Percentiles rank a stretch among this genome's conserved stretches.
Evolutionary conservation across 2,797 vertebrate genomes (phyloP).

Genomic region (Delichon dasypus): DNA sequence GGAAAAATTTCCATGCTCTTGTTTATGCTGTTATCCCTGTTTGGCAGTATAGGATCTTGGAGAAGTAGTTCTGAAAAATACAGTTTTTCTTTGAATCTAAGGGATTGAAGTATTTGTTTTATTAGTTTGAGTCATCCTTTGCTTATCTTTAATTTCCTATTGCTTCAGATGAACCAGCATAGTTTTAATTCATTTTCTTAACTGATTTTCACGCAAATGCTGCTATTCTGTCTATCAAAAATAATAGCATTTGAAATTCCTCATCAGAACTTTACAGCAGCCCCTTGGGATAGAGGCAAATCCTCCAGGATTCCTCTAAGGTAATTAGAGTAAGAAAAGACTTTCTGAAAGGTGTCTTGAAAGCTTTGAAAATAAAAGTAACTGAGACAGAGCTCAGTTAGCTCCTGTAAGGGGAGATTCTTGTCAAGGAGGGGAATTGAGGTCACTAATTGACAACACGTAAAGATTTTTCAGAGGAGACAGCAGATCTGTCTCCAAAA

Average conservation of each 20-base stretch:
- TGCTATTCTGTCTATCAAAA: neutral
- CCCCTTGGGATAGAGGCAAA: neutral
- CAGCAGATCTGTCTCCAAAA: neutral
- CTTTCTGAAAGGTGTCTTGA: neutral
- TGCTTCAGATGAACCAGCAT: neutral
- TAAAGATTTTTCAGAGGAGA: neutral
- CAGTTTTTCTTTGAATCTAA: neutral
- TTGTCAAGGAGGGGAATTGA: neutral
- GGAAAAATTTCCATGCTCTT: neutral
- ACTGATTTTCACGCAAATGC: neutral
- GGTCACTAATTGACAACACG: neutral
- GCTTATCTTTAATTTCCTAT: neutral
- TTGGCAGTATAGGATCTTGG: neutral
- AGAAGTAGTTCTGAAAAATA: neutral
- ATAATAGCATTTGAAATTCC: neutral
- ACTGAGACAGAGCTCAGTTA: neutral
- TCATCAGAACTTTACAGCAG: neutral
- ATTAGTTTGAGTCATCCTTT: neutral
- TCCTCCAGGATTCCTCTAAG: neutral
- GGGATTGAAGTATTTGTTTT: neutral
- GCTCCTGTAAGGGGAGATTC: neutral
- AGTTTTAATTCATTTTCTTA: neutral
- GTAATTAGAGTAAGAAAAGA: neutral
- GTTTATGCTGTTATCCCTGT: neutral
- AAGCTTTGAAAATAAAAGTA: neutral